Conservation (phyloP, 2,797 vertebrate species). For the Brachyalestes nurse region DNA sequence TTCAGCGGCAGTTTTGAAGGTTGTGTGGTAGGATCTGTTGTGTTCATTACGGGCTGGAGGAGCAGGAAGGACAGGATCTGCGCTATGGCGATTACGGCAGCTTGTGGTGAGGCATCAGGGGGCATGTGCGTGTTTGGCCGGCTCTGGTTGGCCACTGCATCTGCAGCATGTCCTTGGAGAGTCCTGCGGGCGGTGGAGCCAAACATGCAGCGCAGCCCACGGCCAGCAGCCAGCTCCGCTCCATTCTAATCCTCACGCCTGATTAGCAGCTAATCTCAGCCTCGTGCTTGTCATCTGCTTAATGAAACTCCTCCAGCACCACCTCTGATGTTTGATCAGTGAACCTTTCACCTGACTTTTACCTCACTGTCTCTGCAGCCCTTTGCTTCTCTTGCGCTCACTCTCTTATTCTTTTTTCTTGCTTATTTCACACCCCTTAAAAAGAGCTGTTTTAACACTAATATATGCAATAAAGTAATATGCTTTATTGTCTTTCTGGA, state of each 20-base stretch:
- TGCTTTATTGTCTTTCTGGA: not conserved
- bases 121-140: constrained; percentile 28
- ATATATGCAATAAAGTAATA: not conserved
- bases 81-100: constrained; percentile 16
- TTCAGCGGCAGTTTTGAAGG: constrained; percentile 25
- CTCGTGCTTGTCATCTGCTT: constrained; percentile 71
- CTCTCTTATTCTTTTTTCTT: not conserved
- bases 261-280: constrained; percentile 73
- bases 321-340: constrained; percentile 35
- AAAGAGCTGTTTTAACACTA: not conserved
- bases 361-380: not conserved
- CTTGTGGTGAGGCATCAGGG: constrained; percentile 26
- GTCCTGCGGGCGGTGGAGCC: constrained; percentile 60
- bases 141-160: constrained; percentile 43
- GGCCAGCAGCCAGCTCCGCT: constrained; percentile 46
- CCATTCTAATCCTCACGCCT: constrained; percentile 65
- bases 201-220: constrained; percentile 42
- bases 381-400: not conserved
- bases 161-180: constrained; percentile 75
- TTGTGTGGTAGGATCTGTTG: not conserved
- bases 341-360: constrained; percentile 12
- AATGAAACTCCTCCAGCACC: constrained; percentile 56
- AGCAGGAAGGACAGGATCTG: constrained; percentile 14
- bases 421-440: not conserved
- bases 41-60: constrained; percentile 4